Evolutionary conservation across 2,113 vertebrate genomes (phyloP).

Genomic region (Oryzias curvinotus): DNA sequence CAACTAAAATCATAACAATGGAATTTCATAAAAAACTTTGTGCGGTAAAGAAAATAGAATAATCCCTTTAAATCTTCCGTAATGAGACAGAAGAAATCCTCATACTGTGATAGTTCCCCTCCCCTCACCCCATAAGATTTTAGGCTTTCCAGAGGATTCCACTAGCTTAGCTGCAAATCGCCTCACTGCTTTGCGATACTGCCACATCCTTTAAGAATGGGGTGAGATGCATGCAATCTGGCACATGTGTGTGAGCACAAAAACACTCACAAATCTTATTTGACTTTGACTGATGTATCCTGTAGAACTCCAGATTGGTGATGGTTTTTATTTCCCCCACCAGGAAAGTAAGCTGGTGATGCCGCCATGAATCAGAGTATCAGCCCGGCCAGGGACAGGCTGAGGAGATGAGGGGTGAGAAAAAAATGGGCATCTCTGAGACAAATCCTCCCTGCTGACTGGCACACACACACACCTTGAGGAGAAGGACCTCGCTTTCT

Average conservation of each 20-base stretch:
- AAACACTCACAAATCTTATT: conserved; percentile 49
- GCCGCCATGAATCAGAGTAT: conserved; percentile 68
- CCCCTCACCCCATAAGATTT: conserved; percentile 74
- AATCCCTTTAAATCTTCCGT: conserved; percentile 74
- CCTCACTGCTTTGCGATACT: conserved; percentile 66
- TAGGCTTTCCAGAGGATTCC: conserved; percentile 74
- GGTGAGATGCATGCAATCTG: conserved; percentile 51
- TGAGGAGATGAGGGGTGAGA: conserved; percentile 51
- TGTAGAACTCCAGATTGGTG: conserved; percentile 59
- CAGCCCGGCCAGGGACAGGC: conserved; percentile 53
- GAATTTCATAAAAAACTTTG: conserved; percentile 67
- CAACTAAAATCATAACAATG: conserved; percentile 57
- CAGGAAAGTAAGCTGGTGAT: conserved; percentile 57
- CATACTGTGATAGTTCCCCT: conserved; percentile 76
- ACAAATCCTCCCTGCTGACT: conserved; percentile 62
- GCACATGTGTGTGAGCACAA: conserved; percentile 36
- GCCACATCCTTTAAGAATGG: conserved; percentile 62
- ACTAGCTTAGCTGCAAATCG: conserved; percentile 75
- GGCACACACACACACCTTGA: conserved; percentile 25
- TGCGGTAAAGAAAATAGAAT: conserved; percentile 69
- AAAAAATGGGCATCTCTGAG: conserved; percentile 67
- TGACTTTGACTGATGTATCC: conserved; percentile 68
- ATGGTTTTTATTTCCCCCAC: conserved; percentile 64
- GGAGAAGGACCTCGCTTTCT: conserved; percentile 38
- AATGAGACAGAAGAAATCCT: conserved; percentile 74